A percentile compares a stretch with the other conserved stretches of the same genome.
These are phyloP conservation scores for Pterobdella sp. DNA, from an alignment of 2,888 invertebrate genomes.

Conservation along the genomic window DNA sequence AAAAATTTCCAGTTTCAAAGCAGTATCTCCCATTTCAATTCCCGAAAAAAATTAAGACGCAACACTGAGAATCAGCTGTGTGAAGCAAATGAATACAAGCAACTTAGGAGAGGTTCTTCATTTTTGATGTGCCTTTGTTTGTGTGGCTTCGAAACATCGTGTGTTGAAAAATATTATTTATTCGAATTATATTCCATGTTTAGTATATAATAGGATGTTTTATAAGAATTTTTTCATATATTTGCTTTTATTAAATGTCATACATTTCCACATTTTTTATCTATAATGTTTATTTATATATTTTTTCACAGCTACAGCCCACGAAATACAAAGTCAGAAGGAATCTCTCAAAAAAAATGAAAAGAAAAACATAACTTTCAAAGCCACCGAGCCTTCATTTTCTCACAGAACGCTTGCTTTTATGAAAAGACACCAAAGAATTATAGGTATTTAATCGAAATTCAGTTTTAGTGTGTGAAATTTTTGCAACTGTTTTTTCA, in stretches of 20 bases:
- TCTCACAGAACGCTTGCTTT: neutral
- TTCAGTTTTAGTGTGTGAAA: conserved; percentile 1
- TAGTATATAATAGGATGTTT: too few relatives aligned
- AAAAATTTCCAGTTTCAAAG: neutral
- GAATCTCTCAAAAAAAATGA: neutral
- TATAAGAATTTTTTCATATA: too few relatives aligned
- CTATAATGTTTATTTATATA: neutral
- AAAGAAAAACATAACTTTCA: neutral
- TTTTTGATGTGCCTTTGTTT: too few relatives aligned
- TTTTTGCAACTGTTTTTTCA: neutral
- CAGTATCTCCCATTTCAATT: neutral
- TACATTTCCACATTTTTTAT: neutral
- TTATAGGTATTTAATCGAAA: neutral
- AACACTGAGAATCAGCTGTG: too few relatives aligned
- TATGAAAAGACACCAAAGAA: neutral
- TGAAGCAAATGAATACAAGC: too few relatives aligned
- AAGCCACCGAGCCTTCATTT: neutral
- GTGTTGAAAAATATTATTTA: too few relatives aligned
- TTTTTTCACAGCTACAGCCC: neutral
- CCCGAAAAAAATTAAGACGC: too few relatives aligned
- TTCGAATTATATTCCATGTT: too few relatives aligned
- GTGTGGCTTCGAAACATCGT: too few relatives aligned
- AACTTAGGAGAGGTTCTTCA: too few relatives aligned
- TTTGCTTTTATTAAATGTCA: neutral
- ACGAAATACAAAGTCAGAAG: neutral